Percentiles rank a stretch among this genome's conserved stretches.
Evolutionary conservation across 2,888 invertebrate species (phyloP).

Genomic region (Leptopterna dolabrata): DNA sequence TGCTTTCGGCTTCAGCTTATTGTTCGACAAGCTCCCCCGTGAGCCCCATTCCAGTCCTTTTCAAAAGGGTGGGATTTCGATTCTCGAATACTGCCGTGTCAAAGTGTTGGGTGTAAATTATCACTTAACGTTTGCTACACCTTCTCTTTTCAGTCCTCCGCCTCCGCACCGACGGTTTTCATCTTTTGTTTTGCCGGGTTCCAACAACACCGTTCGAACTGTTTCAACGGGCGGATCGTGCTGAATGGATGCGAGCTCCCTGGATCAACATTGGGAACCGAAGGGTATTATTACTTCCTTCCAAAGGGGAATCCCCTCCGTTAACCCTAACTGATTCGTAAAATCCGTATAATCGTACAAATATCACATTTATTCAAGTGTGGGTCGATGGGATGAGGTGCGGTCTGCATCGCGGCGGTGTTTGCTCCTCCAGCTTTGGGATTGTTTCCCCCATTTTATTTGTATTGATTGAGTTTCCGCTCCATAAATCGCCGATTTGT

Average conservation of each 20-base stretch:
- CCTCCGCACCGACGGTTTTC: conserved; percentile 30
- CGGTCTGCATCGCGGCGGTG: too few relatives aligned
- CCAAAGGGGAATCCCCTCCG: neutral
- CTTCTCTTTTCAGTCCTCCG: neutral
- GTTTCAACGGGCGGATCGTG: neutral
- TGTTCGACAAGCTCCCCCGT: conserved; percentile 24
- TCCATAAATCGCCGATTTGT: too few relatives aligned
- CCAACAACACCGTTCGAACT: conserved; percentile 18
- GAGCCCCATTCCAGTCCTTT: neutral
- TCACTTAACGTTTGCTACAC: conserved; percentile 33
- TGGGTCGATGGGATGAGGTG: too few relatives aligned
- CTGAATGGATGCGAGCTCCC: neutral
- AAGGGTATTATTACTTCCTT: neutral
- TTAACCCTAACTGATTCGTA: neutral
- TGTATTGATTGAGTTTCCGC: too few relatives aligned
- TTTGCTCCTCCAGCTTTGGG: too few relatives aligned
- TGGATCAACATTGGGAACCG: neutral
- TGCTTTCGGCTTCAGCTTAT: conserved; percentile 50
- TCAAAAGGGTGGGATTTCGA: conserved; percentile 36
- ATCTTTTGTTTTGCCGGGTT: conserved; percentile 31
- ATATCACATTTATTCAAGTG: too few relatives aligned
- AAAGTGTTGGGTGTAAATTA: conserved; percentile 46
- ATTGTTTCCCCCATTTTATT: too few relatives aligned
- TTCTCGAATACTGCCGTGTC: conserved; percentile 46
- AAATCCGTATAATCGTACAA: neutral